Conservation (phyloP, 2,113 vertebrate species). For the Accipiter cooperii region DNA sequence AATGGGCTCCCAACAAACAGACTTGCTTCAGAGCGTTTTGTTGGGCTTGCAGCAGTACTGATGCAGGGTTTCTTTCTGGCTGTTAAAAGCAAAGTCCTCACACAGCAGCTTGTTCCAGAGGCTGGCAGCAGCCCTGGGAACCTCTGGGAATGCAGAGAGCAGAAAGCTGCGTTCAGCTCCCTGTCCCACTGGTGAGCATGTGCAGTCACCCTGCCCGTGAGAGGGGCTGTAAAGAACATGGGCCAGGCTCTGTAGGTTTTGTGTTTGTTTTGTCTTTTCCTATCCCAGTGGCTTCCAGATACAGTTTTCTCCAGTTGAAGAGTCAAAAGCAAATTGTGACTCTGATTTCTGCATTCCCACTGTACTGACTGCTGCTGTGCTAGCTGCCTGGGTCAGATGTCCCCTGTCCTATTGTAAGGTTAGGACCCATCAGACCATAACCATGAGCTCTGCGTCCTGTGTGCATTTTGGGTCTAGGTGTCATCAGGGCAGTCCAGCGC, state of each 20-base stretch:
- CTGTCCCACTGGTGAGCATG: background rate
- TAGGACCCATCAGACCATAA: background rate
- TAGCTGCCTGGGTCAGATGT: background rate
- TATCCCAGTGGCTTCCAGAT: background rate
- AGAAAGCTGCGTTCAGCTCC: background rate
- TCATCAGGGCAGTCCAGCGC: background rate
- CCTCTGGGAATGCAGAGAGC: background rate
- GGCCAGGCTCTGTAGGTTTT: background rate
- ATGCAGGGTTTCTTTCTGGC: background rate
- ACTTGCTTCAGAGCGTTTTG: background rate
- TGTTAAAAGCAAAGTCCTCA: background rate
- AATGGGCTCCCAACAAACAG: background rate
- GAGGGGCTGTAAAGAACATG: background rate
- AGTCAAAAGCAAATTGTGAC: background rate
- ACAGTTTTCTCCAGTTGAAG: background rate
- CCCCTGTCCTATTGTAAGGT: background rate
- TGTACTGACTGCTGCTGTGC: background rate
- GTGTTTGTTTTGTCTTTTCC: too few relatives aligned
- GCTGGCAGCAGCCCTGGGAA: background rate
- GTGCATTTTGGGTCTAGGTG: background rate
- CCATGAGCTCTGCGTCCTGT: background rate
- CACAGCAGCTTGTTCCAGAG: background rate
- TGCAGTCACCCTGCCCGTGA: background rate
- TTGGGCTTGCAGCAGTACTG: accelerated
- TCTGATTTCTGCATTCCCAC: background rate